A percentile compares a stretch with the other conserved stretches of the same genome.
Conservation (phyloP, 2,113 vertebrate genomes). For the Melanerpes formicivorus region DNA sequence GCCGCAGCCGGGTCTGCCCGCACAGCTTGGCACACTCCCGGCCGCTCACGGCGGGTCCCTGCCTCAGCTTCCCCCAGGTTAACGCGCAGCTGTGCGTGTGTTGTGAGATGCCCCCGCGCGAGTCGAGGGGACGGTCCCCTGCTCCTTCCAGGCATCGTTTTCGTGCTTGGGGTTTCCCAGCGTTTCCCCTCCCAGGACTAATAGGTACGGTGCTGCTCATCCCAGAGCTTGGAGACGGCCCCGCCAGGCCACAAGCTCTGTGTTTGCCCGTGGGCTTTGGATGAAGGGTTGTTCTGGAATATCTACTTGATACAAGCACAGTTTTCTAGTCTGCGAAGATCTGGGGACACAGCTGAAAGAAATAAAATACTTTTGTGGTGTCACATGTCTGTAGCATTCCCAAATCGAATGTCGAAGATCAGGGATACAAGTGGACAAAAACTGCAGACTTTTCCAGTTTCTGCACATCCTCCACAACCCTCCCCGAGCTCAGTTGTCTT, state of each 20-base stretch:
- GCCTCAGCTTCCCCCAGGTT: neutral
- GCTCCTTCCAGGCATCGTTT: neutral
- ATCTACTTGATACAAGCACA: rapidly evolving
- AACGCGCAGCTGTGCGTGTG: too few species aligned
- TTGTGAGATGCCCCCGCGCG: rapidly evolving
- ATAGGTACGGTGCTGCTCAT: neutral
- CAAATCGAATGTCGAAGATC: neutral
- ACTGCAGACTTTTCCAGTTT: rapidly evolving
- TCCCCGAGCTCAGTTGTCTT: neutral
- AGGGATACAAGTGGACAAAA: neutral
- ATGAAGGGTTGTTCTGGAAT: neutral
- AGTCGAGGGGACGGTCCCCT: neutral
- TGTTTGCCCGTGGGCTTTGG: neutral
- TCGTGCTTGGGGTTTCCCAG: rapidly evolving
- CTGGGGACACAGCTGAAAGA: neutral
- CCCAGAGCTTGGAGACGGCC: neutral
- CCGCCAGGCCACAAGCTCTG: neutral
- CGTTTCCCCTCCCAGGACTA: neutral
- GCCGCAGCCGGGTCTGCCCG: neutral
- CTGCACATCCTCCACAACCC: rapidly evolving
- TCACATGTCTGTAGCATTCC: neutral
- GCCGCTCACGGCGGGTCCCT: neutral
- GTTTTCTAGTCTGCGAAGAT: neutral
- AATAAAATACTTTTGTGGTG: neutral
- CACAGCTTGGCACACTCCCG: neutral